phyloP scores from a whole-genome alignment of 2,888 invertebrate genomes.

The Melieria omissa region DNA sequence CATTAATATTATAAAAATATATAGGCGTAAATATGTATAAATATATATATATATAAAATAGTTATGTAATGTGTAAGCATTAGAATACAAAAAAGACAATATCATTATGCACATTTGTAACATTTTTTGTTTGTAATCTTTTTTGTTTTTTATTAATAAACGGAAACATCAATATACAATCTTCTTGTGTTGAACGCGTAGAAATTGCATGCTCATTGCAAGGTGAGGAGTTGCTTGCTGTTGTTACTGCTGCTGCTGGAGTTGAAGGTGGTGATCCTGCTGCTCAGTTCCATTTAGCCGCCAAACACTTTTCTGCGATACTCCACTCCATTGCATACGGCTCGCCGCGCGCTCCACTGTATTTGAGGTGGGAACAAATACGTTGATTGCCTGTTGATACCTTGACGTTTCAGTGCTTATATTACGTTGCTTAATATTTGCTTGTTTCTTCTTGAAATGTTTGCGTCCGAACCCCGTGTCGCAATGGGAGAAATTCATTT shows the following conservation, averaged over 20 bases:
- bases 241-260: neutral
- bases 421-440: no score
- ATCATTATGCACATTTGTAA: constrained; percentile 45
- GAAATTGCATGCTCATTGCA: neutral
- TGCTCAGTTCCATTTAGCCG: neutral
- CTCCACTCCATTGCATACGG: no score
- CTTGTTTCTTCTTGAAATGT: no score
- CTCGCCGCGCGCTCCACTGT: no score
- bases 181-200: constrained; percentile 53
- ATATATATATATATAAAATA: no score
- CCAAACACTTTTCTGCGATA: neutral
- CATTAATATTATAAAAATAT: no score
- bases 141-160: constrained; percentile 64
- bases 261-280: neutral
- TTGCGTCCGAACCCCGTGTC: no score
- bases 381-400: no score
- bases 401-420: no score
- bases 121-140: constrained; percentile 48
- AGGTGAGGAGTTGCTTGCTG: neutral
- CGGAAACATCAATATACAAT: constrained; percentile 66
- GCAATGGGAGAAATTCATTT: no score
- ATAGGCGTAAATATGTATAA: no score
- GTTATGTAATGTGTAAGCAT: constrained; percentile 1
- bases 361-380: no score
- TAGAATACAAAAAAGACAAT: constrained; percentile 58